Percentiles rank a stretch among this genome's conserved stretches.
phyloP scores from a whole-genome alignment of 2,113 vertebrate genomes.

The Daubentonia madagascariensis region DNA sequence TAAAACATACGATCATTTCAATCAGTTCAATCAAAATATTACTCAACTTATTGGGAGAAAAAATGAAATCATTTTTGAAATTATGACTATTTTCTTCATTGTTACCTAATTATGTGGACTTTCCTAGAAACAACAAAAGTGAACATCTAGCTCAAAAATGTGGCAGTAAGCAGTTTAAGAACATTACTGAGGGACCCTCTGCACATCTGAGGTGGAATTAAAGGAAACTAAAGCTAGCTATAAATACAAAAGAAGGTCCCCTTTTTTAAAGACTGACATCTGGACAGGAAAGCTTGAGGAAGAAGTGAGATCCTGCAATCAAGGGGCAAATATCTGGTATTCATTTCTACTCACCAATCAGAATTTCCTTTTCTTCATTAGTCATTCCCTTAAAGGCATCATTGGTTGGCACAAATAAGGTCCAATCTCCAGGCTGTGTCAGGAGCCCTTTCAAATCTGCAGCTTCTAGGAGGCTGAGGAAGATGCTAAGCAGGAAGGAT shows the following conservation, averaged over 20 bases:
- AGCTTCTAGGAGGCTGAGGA: conserved; percentile 93
- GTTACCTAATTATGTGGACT: not conserved
- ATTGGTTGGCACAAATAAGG: conserved; percentile 94
- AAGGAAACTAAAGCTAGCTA: not conserved
- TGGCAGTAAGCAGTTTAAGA: not conserved
- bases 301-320: not conserved
- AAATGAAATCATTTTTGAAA: not conserved
- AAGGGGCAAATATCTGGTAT: not conserved
- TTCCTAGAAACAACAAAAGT: not conserved
- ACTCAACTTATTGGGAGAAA: not conserved
- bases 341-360: conserved; percentile 87
- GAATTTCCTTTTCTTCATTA: conserved; percentile 84
- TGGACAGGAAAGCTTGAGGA: not conserved
- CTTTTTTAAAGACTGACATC: not conserved
- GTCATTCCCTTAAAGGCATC: conserved; percentile 92
- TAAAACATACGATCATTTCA: not conserved
- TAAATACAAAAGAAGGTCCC: not conserved
- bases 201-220: not conserved
- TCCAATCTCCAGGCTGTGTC: conserved; percentile 89
- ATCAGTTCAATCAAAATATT: not conserved
- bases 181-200: not conserved
- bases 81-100: not conserved
- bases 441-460: conserved; percentile 93
- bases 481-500: conserved; percentile 83
- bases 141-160: not conserved